Percentiles rank a stretch among this genome's conserved stretches.
Evolutionary conservation across 1,140 invertebrate species (phyloP).

Genomic region (Calliopsis andreniformis): DNA sequence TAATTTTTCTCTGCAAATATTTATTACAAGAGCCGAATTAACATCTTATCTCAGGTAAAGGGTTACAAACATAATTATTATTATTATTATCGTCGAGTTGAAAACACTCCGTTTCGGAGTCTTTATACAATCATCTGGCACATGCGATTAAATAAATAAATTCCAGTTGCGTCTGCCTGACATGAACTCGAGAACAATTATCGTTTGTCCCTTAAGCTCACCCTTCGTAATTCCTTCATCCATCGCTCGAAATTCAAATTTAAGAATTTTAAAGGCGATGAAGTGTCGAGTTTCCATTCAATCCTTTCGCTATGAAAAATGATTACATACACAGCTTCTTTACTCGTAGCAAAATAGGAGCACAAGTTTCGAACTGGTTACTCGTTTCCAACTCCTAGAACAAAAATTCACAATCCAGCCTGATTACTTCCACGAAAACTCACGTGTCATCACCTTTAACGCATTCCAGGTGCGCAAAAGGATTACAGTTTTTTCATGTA

Average conservation of each 20-base stretch:
- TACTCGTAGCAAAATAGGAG: neutral
- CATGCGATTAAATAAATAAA: constrained; percentile 53
- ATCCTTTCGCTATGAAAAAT: neutral
- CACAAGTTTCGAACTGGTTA: no score
- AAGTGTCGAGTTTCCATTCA: neutral
- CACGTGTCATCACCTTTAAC: constrained; percentile 11
- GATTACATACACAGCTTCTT: no score
- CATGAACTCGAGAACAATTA: neutral
- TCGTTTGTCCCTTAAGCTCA: neutral
- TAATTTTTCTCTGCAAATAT: constrained; percentile 5
- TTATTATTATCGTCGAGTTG: constrained; percentile 24
- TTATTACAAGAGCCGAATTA: neutral
- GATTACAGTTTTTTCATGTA: neutral
- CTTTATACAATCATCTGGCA: constrained; percentile 45
- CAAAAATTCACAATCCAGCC: neutral
- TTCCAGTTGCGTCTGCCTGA: constrained; percentile 37
- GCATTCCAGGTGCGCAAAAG: neutral
- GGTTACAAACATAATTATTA: neutral
- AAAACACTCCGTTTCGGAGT: constrained; percentile 6
- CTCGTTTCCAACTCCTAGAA: neutral
- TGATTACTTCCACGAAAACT: constrained; percentile 25
- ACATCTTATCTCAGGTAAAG: neutral
- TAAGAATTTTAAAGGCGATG: neutral
- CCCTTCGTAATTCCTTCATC: neutral
- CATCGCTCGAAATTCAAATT: neutral